These are phyloP conservation scores for Phrynocephalus forsythii DNA, from an alignment of 2,797 vertebrate species.

Conservation along the genomic window DNA sequence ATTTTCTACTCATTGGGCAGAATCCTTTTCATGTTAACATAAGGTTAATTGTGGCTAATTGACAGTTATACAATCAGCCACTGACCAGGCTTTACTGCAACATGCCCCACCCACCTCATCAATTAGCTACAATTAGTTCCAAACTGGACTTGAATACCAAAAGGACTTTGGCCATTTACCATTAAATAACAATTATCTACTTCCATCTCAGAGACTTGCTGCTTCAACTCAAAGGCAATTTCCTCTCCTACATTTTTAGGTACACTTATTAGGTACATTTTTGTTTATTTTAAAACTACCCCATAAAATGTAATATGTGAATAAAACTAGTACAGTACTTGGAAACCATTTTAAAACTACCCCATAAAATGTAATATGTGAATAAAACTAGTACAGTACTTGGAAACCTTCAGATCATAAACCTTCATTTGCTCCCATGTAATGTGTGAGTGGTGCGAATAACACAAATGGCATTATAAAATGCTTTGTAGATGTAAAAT, in stretches of 20 bases:
- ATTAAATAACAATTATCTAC: too few relatives aligned
- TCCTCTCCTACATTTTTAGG: not conserved
- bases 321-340: not conserved
- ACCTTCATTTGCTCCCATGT: not conserved
- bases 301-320: not conserved
- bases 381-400: not conserved
- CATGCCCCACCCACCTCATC: too few relatives aligned
- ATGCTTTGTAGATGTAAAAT: not conserved
- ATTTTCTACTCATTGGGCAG: not conserved
- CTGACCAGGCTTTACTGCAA: too few relatives aligned
- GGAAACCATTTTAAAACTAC: not conserved
- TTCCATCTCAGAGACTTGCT: not conserved
- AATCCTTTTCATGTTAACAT: not conserved
- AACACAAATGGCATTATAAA: conserved; percentile 19
- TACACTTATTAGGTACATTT: not conserved
- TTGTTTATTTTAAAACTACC: not conserved
- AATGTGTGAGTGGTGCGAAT: conserved; percentile 22
- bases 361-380: not conserved
- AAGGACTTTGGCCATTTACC: too few relatives aligned
- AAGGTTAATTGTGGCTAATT: too few relatives aligned
- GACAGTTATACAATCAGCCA: too few relatives aligned
- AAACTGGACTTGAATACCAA: too few relatives aligned
- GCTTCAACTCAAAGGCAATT: not conserved
- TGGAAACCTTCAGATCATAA: not conserved
- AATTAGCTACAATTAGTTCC: too few relatives aligned